These are phyloP conservation scores for Metacarcinus magister DNA, from an alignment of 2,888 invertebrate genomes.

Conservation along the genomic window DNA sequence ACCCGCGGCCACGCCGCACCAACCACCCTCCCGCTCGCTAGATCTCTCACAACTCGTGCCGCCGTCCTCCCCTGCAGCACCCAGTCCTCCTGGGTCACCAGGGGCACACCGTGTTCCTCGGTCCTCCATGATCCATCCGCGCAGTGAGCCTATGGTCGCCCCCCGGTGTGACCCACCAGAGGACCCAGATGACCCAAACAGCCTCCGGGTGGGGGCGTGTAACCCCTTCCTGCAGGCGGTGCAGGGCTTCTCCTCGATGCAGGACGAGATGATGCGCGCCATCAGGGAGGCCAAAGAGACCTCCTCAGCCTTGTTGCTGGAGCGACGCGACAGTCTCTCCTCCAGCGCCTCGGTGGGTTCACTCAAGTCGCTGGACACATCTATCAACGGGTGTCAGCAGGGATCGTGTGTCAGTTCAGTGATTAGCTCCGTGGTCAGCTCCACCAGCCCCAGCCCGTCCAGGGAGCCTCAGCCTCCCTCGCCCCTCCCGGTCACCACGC, in stretches of 20 bases:
- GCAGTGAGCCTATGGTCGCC: slow-evolving; percentile 39
- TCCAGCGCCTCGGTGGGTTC: slow-evolving; percentile 74
- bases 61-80: background rate
- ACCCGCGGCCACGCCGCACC: slow-evolving; percentile 46
- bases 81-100: slow-evolving; percentile 27
- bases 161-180: slow-evolving; percentile 14
- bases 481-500: background rate
- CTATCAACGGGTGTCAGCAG: background rate
- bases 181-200: background rate
- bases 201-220: background rate
- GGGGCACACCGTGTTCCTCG: slow-evolving; percentile 64
- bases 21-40: slow-evolving; percentile 12
- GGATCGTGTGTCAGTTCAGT: slow-evolving; percentile 64
- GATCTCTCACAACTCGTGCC: slow-evolving; percentile 3
- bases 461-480: background rate
- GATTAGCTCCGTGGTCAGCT: slow-evolving; percentile 68
- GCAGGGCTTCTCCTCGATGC: slow-evolving; percentile 77
- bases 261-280: slow-evolving; percentile 80
- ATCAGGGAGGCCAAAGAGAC: slow-evolving; percentile 79
- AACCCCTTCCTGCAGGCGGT: slow-evolving; percentile 73
- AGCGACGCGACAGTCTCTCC: slow-evolving; percentile 76
- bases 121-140: slow-evolving; percentile 76
- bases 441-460: slow-evolving; percentile 62
- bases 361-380: slow-evolving; percentile 57
- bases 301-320: slow-evolving; percentile 56